A percentile compares a stretch with the other conserved stretches of the same genome.
These are phyloP conservation scores for Etia nguti DNA, from an alignment of 2,113 vertebrate species.

Conservation along the genomic window DNA sequence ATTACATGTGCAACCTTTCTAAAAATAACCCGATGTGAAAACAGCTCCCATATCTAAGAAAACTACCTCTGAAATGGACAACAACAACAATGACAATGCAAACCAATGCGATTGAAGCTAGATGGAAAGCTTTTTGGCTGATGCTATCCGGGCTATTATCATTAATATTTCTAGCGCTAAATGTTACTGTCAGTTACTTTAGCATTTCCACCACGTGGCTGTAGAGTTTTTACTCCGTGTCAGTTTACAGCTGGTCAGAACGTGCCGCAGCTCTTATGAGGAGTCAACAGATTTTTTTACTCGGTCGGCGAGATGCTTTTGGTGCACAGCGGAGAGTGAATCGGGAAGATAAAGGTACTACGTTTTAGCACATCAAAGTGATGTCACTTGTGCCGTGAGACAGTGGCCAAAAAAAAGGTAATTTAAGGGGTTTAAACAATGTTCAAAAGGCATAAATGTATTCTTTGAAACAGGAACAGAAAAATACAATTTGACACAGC, in stretches of 20 bases:
- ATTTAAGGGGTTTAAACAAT: neutral
- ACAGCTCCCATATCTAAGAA: neutral
- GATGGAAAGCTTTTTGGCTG: neutral
- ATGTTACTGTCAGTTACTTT: neutral
- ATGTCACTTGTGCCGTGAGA: neutral
- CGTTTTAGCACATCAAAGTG: neutral
- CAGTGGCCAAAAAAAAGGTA: neutral
- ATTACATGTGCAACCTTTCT: accelerated
- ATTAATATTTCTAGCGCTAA: neutral
- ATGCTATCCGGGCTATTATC: neutral
- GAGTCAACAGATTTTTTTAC: neutral
- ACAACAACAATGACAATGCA: neutral
- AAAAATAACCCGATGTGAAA: neutral
- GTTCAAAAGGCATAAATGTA: neutral
- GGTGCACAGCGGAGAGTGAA: neutral
- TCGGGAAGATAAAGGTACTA: neutral
- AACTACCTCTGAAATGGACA: neutral
- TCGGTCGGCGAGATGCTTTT: neutral
- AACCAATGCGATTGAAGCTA: neutral
- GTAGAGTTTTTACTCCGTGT: neutral
- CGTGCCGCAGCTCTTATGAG: neutral
- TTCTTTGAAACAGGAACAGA: neutral
- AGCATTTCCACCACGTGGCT: neutral
- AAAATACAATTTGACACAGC: neutral
- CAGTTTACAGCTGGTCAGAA: neutral